These are phyloP conservation scores for Zophobas atratus DNA, from an alignment of 1,140 invertebrate genomes.

Conservation along the genomic window DNA sequence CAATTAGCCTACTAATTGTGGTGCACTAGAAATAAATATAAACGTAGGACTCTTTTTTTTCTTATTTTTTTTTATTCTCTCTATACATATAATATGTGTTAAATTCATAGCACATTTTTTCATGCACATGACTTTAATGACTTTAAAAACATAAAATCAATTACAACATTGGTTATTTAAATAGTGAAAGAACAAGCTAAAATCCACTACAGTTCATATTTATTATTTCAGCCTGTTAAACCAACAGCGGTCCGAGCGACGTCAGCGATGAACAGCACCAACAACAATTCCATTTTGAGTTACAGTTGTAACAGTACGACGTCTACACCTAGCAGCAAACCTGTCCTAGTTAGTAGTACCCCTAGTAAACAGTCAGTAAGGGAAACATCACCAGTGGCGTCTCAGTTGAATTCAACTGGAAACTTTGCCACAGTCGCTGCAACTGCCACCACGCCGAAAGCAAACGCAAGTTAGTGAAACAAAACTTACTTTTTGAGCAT, in stretches of 20 bases:
- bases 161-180: too few species aligned
- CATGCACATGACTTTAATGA: too few species aligned
- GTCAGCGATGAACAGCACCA: constrained; percentile 66
- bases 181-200: background rate
- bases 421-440: constrained; percentile 79
- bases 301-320: constrained; percentile 65
- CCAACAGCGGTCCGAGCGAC: constrained; percentile 80
- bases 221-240: constrained; percentile 76
- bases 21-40: too few species aligned
- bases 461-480: constrained; percentile 53
- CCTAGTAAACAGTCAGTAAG: constrained; percentile 70
- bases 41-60: too few species aligned
- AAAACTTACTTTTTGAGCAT: constrained; percentile 4
- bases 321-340: constrained; percentile 72
- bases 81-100: too few species aligned
- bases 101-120: too few species aligned
- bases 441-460: constrained; percentile 67
- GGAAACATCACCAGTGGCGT: constrained; percentile 60
- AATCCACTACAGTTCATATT: background rate
- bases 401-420: constrained; percentile 62
- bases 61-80: too few species aligned
- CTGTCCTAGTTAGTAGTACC: constrained; percentile 71
- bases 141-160: too few species aligned
- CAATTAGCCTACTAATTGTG: too few species aligned
- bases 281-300: constrained; percentile 74